phyloP scores from a whole-genome alignment of 2,113 vertebrate genomes.

The Microcebus ravelobensis region DNA sequence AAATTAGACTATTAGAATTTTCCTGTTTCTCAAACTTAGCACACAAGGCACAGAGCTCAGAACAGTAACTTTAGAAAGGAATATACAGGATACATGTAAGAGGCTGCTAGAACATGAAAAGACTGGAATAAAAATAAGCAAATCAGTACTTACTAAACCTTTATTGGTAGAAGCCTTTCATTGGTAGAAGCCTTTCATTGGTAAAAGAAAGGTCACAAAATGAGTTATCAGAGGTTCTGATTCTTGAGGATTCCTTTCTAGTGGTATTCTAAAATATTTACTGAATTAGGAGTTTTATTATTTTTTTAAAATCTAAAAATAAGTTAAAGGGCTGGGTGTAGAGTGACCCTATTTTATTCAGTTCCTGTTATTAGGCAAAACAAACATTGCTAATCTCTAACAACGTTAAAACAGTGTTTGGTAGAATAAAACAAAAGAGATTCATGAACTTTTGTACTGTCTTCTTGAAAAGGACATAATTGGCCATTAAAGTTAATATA shows the following conservation, averaged over 20 bases:
- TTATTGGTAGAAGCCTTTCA: not conserved
- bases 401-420: not conserved
- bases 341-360: not conserved
- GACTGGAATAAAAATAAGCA: slow-evolving; percentile 4
- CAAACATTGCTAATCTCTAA: not conserved
- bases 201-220: slow-evolving; percentile 3
- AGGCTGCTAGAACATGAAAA: not conserved
- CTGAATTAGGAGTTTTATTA: not conserved
- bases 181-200: not conserved
- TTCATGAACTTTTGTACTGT: not conserved
- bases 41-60: not conserved
- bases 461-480: not conserved
- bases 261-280: not conserved
- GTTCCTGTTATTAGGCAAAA: not conserved
- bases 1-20: not conserved
- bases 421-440: not conserved
- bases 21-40: not conserved
- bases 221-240: not conserved
- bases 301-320: not conserved
- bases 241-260: not conserved
- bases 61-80: slow-evolving; percentile 3
- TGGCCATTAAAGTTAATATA: not conserved
- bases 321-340: not conserved
- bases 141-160: not conserved
- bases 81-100: not conserved